A percentile compares a stretch with the other conserved stretches of the same genome.
Evolutionary conservation across 2,797 vertebrate genomes (phyloP).

Genomic region (Myotis daubentonii): DNA sequence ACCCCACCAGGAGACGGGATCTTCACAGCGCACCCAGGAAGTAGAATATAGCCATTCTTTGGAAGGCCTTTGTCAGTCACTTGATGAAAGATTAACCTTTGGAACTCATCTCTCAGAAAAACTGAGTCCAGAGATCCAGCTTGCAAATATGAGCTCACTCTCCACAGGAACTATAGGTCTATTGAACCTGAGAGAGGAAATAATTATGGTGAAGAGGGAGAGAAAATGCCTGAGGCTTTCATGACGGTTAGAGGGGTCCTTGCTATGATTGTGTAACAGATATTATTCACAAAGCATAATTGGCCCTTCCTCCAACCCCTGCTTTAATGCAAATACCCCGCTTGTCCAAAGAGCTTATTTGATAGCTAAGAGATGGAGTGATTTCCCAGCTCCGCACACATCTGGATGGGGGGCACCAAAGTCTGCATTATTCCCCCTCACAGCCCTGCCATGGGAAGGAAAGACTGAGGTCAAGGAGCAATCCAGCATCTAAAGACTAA

Average conservation of each 20-base stretch:
- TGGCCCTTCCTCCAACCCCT: conserved; percentile 37
- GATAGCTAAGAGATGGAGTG: conserved; percentile 50
- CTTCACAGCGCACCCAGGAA: conserved; percentile 32
- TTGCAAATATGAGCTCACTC: conserved; percentile 27
- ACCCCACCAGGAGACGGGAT: neutral
- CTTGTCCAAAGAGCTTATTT: conserved; percentile 51
- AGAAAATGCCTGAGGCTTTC: conserved; percentile 50
- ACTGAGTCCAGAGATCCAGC: conserved; percentile 47
- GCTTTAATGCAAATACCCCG: conserved; percentile 45
- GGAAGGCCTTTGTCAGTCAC: conserved; percentile 35
- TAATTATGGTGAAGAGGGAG: conserved; percentile 51
- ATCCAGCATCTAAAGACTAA: conserved; percentile 21
- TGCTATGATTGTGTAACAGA: conserved; percentile 46
- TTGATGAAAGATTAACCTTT: conserved; percentile 63
- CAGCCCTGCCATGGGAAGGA: neutral
- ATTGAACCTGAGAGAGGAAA: conserved; percentile 33
- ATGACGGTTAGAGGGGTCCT: conserved; percentile 40
- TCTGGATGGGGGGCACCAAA: conserved; percentile 6
- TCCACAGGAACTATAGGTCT: conserved; percentile 48
- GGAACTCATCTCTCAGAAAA: conserved; percentile 46
- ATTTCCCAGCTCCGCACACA: conserved; percentile 20
- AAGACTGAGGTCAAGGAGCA: conserved; percentile 65
- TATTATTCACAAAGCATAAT: conserved; percentile 51
- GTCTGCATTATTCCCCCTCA: neutral
- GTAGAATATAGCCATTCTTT: conserved; percentile 4